Conservation (phyloP, 2,113 vertebrate genomes). For the Thalassarche chlororhynchos region DNA sequence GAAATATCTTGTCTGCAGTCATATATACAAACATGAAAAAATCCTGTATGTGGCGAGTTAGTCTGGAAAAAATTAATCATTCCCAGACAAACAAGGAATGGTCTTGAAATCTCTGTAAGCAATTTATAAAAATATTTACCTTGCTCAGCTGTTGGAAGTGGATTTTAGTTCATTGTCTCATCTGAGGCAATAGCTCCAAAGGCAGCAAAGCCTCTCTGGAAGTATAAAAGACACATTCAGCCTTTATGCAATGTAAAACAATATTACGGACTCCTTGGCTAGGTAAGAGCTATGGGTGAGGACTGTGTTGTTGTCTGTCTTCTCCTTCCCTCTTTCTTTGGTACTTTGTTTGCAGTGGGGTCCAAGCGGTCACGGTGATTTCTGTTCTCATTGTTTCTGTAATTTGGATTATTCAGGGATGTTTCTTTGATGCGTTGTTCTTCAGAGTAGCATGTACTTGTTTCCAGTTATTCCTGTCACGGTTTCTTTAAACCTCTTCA, state of each 20-base stretch:
- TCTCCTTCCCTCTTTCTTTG: neutral
- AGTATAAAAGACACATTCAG: neutral
- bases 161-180: neutral
- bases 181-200: neutral
- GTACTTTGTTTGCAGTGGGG: neutral
- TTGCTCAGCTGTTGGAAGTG: neutral
- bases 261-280: neutral
- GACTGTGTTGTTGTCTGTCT: neutral
- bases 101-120: neutral
- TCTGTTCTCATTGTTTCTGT: neutral
- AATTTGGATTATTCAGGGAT: neutral
- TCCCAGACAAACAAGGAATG: neutral
- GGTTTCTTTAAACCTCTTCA: neutral
- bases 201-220: neutral
- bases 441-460: neutral
- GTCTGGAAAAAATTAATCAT: neutral
- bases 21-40: neutral
- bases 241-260: neutral
- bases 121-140: conserved; percentile 38
- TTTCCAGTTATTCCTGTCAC: neutral
- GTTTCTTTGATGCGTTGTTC: neutral
- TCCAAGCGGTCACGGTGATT: neutral
- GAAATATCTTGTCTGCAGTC: neutral
- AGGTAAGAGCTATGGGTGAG: neutral
- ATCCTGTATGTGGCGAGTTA: neutral